Base-by-base conservation (phyloP, 2,113 vertebrate species). In the Delphinus delphis region DNA sequence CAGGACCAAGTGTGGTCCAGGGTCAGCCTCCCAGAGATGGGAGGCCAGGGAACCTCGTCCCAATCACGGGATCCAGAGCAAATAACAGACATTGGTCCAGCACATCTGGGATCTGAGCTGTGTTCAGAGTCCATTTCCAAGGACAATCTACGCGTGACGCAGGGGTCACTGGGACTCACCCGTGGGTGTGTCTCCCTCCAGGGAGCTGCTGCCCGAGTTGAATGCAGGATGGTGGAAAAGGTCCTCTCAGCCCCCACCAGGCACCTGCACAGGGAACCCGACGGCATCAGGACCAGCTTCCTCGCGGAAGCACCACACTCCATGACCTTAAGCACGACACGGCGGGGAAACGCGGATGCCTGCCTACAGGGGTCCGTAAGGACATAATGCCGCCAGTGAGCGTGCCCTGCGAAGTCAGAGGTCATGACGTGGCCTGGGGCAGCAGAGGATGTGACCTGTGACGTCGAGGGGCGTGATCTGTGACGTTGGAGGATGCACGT, bases 401-500 rank as follows among this genome's bases (percentile, higher is more conserved):
- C 2, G 7, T 1, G 21, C 18, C 23, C 21, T 58, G 21, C 0
- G 0, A 58, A 2, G 53, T 80, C 8, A 80, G 50, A 36, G 53
- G 77, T 58, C 77, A 58, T 2, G 77, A 44, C 41, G 36, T 82
- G 36, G 38, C 58, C 80, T 3, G 26, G 62, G 80, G 41, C 9
- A 14, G 28, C 58, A 63, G 36, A 31, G 26, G 58, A 26, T 31
- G 15, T 5, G 36, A 38, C 80, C 10, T 44, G 25, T 17, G 67
- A 70, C 8, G n/a, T 36, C n/a, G 3, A 26, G 15, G 67, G 11
- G 2, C 2, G 6, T n/a, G 82, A 5, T 20, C 81, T 84, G 11
- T 33, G 60, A 31, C 0, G 0, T 31, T 7, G 0, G 44, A 31
- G 44, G 33, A 20, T 5, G 17, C n/a, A 25, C 2, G 18, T 25